A percentile compares a stretch with the other conserved stretches of the same genome.
These are phyloP conservation scores for Euzetes globulus DNA, from an alignment of 2,888 invertebrate species.

Conservation along the genomic window DNA sequence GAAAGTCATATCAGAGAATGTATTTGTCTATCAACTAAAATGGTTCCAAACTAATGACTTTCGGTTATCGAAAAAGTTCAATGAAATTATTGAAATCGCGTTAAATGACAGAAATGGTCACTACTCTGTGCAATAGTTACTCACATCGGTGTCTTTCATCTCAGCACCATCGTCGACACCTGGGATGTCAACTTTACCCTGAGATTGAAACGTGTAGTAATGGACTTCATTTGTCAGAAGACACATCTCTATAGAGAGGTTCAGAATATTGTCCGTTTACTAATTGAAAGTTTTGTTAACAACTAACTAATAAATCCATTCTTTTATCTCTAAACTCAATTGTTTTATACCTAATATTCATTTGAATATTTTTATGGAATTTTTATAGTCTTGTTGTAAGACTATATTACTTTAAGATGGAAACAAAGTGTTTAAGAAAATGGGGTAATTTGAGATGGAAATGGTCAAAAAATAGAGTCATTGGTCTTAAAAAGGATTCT, in stretches of 20 bases:
- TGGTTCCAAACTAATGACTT: neutral
- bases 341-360: too few relatives aligned
- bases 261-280: neutral
- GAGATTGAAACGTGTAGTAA: conserved; percentile 88
- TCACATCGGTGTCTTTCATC: conserved; percentile 48
- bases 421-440: too few relatives aligned
- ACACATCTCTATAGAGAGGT: conserved; percentile 60
- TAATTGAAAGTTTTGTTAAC: too few relatives aligned
- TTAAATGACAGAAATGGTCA: neutral
- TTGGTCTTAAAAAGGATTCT: too few relatives aligned
- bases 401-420: too few relatives aligned
- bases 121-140: conserved; percentile 37
- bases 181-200: conserved; percentile 94
- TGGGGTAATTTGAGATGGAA: too few relatives aligned
- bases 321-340: too few relatives aligned
- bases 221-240: conserved; percentile 75
- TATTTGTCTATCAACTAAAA: neutral
- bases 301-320: too few relatives aligned
- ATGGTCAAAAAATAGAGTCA: too few relatives aligned
- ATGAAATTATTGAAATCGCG: neutral
- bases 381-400: too few relatives aligned
- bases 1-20: neutral
- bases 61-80: neutral
- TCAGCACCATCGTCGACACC: conserved; percentile 90
- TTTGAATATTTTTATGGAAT: too few relatives aligned